A percentile compares a stretch with the other conserved stretches of the same genome.
phyloP scores from a whole-genome alignment of 2,113 vertebrate genomes.

The Procavia capensis region DNA sequence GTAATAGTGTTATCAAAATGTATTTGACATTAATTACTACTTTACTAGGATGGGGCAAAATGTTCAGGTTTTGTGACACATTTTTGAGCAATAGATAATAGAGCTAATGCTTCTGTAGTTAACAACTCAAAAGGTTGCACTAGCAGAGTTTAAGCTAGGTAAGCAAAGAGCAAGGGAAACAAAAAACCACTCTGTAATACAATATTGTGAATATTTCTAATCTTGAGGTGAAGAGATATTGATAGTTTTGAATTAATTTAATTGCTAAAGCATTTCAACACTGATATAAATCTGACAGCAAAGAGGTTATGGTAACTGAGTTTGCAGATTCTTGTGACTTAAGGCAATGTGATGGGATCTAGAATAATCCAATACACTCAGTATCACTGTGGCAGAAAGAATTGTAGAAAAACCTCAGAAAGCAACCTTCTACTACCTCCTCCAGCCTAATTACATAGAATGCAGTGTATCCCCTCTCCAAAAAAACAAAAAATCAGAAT shows the following conservation, averaged over 20 bases:
- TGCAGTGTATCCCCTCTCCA: background rate
- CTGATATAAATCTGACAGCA: background rate
- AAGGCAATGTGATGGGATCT: rapidly evolving
- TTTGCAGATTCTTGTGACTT: background rate
- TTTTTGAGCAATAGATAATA: conserved; percentile 58
- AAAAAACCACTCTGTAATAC: background rate
- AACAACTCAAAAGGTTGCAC: background rate
- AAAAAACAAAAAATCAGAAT: background rate
- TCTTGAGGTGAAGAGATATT: conserved; percentile 17
- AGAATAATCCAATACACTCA: background rate
- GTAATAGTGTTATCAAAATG: conserved; percentile 72
- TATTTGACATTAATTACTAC: conserved; percentile 72
- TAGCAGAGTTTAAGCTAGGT: background rate
- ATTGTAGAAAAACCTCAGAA: background rate
- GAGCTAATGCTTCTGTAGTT: conserved; percentile 39
- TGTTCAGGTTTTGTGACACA: conserved; percentile 32
- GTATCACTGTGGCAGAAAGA: background rate
- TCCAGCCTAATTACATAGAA: background rate
- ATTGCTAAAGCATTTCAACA: conserved; percentile 33
- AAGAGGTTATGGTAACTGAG: conserved; percentile 14
- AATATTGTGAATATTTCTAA: conserved; percentile 26
- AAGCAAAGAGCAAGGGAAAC: background rate
- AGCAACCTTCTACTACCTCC: too few species aligned
- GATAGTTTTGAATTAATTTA: conserved; percentile 52
- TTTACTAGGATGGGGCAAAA: conserved; percentile 63